Conservation (phyloP, 2,113 vertebrate species). For the Hypanus sabinus region DNA sequence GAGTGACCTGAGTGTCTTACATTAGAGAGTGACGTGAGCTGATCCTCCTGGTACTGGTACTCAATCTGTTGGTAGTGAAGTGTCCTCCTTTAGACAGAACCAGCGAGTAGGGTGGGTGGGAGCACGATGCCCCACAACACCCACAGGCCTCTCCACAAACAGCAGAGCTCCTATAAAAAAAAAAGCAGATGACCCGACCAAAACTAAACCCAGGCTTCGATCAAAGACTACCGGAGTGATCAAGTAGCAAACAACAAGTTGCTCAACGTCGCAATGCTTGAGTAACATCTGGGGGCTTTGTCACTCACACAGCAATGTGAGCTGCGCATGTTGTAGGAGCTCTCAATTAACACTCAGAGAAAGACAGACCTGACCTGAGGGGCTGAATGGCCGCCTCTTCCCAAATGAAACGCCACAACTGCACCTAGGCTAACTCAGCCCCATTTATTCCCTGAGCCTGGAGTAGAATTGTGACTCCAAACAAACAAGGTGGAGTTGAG, state of each 20-base stretch:
- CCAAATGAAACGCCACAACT: not conserved
- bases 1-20: not conserved
- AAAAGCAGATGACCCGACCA: not conserved
- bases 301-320: not conserved
- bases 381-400: not conserved
- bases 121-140: not conserved
- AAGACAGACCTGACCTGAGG: not conserved
- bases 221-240: not conserved
- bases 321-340: not conserved
- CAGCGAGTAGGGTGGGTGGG: not conserved
- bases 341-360: not conserved
- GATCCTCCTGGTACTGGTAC: too few relatives aligned
- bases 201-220: not conserved
- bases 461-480: not conserved
- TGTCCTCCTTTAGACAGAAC: not conserved
- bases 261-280: not conserved
- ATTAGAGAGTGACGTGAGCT: not conserved
- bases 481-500: not conserved
- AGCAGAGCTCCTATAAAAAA: not conserved
- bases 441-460: not conserved
- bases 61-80: too few relatives aligned
- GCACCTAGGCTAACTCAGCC: not conserved
- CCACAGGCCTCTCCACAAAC: not conserved
- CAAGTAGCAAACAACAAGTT: not conserved
- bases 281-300: not conserved